Evolutionary conservation across 2,888 invertebrate species (phyloP), one percentile per base, ranked within the genome.

Genomic region (Athetis lepigone): DNA sequence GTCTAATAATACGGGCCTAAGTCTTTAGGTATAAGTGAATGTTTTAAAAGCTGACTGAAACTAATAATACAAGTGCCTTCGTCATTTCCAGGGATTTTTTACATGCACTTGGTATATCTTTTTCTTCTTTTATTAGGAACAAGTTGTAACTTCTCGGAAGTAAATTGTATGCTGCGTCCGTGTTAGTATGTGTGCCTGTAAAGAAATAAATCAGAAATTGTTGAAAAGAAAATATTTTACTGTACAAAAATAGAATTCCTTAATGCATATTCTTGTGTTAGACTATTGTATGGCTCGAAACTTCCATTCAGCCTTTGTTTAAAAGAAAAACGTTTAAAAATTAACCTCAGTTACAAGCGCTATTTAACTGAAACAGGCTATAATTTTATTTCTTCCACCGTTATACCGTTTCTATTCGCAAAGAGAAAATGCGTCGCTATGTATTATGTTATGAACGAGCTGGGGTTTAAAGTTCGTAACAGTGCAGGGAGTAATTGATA

Each of bases 401-500:
- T 27, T 18, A 23, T 9, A 33, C 23, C 16, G 61, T 47, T n/a
- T 46, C 33, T 46, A 23, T 51, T 51, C 16, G 51, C 61, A 13
- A 11, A 42, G 40, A 52, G 69, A 40, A 64, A 71, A 66, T 55
- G 46, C 45, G 55, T 37, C 39, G 47, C 52, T 47, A 42, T 39
- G 59, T 47, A 29, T 27, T 27, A 5, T 36, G 37, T 55, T 47
- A 65, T 47, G 37, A 60, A 59, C 43, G 40, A 55, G 40, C 36
- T 56, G 23, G 27, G 40, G 49, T 55, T 65, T 45, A 54, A 58
- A 64, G 68, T 68, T 68, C 36, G 43, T 56, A 33, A 64, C 45
- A 47, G 50, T 49, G 33, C 43, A 64, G 47, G 45, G 43, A 42
- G 52, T 70, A 70, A 65, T 77, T 77, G 65, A 73, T 73, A 72